A percentile compares a stretch with the other conserved stretches of the same genome.
Evolutionary conservation across 2,888 invertebrate species (phyloP).

Genomic region (Criorhina ranunculi): DNA sequence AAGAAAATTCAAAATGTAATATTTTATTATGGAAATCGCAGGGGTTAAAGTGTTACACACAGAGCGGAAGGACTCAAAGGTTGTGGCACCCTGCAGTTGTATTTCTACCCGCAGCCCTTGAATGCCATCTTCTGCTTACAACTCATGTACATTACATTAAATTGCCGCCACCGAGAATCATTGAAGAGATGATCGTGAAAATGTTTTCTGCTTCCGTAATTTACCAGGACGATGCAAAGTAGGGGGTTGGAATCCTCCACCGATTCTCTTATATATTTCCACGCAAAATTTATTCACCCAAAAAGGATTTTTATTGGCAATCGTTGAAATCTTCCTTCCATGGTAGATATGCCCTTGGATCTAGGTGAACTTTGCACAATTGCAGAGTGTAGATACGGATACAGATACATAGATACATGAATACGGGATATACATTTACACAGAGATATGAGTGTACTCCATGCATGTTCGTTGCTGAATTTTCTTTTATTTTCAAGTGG

Average conservation of each 20-base stretch:
- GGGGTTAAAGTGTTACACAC: conserved; percentile 73
- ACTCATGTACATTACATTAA: conserved; percentile 58
- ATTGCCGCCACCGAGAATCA: conserved; percentile 68
- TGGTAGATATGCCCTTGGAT: conserved; percentile 52
- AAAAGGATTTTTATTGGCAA: conserved; percentile 74
- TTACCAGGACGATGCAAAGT: conserved; percentile 16
- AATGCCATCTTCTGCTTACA: conserved; percentile 31
- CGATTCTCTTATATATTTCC: conserved; percentile 61
- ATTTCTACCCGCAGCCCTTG: conserved; percentile 25
- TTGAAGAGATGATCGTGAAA: conserved; percentile 72
- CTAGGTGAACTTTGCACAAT: conserved; percentile 59
- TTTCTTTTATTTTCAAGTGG: conserved; percentile 52
- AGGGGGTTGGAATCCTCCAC: conserved; percentile 15
- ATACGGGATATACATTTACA: not conserved
- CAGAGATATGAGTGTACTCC: not conserved
- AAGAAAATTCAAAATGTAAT: conserved; percentile 70
- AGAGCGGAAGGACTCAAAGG: conserved; percentile 49
- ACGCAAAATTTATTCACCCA: conserved; percentile 72
- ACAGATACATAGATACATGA: conserved; percentile 3
- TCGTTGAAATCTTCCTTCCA: conserved; percentile 51
- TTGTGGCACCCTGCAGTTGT: conserved; percentile 58
- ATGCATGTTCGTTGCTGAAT: conserved; percentile 35
- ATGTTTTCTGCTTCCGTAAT: conserved; percentile 72
- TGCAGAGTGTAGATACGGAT: conserved; percentile 34
- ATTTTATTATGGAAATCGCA: conserved; percentile 75